phyloP scores from a whole-genome alignment of 2,888 invertebrate genomes.

The Micoletzkya japonica region DNA sequence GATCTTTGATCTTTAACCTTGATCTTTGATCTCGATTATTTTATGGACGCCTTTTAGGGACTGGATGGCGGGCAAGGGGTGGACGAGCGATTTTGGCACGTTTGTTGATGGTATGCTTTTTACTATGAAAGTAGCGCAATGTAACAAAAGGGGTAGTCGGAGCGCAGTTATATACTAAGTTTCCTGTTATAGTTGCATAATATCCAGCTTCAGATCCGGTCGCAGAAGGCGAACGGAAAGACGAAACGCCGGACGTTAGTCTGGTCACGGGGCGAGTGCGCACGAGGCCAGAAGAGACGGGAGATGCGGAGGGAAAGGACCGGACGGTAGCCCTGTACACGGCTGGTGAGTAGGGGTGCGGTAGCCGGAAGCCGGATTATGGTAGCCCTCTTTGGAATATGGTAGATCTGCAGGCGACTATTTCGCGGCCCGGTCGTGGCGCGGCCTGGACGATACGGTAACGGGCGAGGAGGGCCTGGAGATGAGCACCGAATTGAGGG shows the following conservation, averaged over 20 bases:
- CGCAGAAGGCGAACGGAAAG: conserved; percentile 30
- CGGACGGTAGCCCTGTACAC: conserved; percentile 38
- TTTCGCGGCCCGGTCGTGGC: conserved; percentile 78
- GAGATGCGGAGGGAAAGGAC: conserved; percentile 24
- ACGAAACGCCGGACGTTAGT: conserved; percentile 52
- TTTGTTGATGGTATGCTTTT: conserved; percentile 48
- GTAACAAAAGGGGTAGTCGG: too few relatives aligned
- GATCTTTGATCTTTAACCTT: not conserved
- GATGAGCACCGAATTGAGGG: conserved; percentile 70
- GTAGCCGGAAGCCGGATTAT: too few relatives aligned
- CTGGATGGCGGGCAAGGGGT: conserved; percentile 49
- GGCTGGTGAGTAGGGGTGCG: conserved; percentile 33
- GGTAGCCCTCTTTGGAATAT: not conserved
- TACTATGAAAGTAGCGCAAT: too few relatives aligned
- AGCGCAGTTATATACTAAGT: too few relatives aligned
- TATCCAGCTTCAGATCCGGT: conserved; percentile 49
- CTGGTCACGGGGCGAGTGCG: conserved; percentile 58
- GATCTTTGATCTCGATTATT: not conserved
- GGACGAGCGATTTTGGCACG: conserved; percentile 55
- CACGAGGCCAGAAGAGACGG: conserved; percentile 25
- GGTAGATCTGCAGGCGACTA: conserved; percentile 68
- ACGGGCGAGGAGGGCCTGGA: conserved; percentile 74
- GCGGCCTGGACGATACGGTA: conserved; percentile 81
- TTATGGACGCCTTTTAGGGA: not conserved
- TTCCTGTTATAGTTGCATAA: too few relatives aligned